phyloP scores from a whole-genome alignment of 2,113 vertebrate genomes.

The Lucifuga dentata region DNA sequence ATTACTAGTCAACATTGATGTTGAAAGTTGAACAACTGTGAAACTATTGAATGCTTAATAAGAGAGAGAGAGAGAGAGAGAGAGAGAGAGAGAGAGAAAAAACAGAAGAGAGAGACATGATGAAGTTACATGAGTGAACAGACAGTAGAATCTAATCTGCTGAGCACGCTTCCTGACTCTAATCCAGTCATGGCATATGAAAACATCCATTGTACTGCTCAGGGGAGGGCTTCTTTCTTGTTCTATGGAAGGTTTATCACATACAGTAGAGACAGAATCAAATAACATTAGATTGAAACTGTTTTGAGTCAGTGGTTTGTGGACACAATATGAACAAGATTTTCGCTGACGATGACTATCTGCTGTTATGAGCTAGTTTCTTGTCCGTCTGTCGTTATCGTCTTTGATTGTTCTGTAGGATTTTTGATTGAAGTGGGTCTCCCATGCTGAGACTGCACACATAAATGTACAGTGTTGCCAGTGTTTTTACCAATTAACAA shows the following conservation, averaged over 20 bases:
- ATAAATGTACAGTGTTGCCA: constrained; percentile 2
- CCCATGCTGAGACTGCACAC: background rate
- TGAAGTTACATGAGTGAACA: constrained; percentile 50
- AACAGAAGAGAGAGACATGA: background rate
- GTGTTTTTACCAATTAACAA: constrained; percentile 20
- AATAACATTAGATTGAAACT: background rate
- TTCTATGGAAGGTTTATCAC: constrained; percentile 15
- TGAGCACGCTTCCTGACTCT: constrained; percentile 20
- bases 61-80: constrained; percentile 5
- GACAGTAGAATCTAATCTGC: constrained; percentile 28
- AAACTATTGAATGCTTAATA: constrained; percentile 56
- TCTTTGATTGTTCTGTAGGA: too few species aligned
- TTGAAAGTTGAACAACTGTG: constrained; percentile 64
- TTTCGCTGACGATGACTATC: too few species aligned
- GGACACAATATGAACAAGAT: too few species aligned
- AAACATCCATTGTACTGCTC: constrained; percentile 19
- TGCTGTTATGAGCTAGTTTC: too few species aligned
- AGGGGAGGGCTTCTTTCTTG: constrained; percentile 4
- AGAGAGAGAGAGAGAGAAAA: constrained; percentile 17
- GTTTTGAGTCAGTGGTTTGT: background rate
- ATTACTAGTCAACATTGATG: constrained; percentile 56
- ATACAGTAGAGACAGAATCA: constrained; percentile 2
- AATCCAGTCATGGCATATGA: background rate
- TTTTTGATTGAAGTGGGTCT: background rate
- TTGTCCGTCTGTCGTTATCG: too few species aligned